Evolutionary conservation across 1,140 invertebrate genomes (phyloP), one percentile per base, ranked within the genome.

Genomic region (Polypedilum pembai): DNA sequence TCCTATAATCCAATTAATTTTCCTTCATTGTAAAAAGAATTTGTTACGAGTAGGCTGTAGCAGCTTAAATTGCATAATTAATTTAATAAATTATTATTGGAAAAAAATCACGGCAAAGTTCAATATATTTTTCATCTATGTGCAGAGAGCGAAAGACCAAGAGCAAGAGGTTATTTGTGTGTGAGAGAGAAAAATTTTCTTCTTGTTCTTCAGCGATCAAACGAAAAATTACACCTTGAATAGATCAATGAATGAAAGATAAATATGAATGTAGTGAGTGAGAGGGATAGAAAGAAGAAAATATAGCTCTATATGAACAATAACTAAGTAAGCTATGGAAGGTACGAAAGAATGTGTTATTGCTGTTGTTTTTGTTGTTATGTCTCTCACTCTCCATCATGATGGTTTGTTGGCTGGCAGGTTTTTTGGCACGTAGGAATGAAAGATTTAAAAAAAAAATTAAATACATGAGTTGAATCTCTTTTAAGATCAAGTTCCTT

Each of bases 381-480:
- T 56, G 45, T 56, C 45, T 56, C 45, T 15, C n/a, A 56, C 10
- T 56, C n/a, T 56, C 45, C 10, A 56, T 56, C 45, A 15, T 3
- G 10, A 15, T 17, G 45, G 45, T 8, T n/a, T n/a, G n/a, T n/a
- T 56, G 45, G 10, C 8, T 56, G 45, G 10, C n/a, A 56, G 10
- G 10, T 56, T 56, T 56, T 56, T 56, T 56, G 45, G 45, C 45
- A 56, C 45, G 45, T 56, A 15, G 45, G 45, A 56, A 56, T 56
- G 45, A 56, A 56, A 15, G n/a, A 15, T 15, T 56, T 12, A 56
- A 56, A 56, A 15, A 56, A 56, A 56, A 15, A 3, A 56, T 56
- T 3, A 56, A 17, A 56, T 56, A 3, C 8, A 56, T 15, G 45
- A 56, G 45, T 56, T 17, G n/a, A 17, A 12, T 17, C 10, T 12